Base-by-base conservation (phyloP, 2,797 vertebrate genomes). In the Pelochelys cantorii region DNA sequence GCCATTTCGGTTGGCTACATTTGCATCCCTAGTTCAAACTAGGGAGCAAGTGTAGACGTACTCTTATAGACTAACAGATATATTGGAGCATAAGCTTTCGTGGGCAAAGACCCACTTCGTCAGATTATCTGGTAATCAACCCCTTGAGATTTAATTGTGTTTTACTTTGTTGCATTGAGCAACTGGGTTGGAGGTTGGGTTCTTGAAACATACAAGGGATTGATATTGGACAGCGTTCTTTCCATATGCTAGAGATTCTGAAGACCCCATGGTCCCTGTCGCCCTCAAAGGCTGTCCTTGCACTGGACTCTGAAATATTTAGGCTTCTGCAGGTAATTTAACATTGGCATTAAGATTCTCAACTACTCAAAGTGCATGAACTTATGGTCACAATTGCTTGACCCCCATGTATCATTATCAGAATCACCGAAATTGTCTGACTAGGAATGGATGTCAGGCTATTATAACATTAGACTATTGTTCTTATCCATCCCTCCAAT, bases 161-260 rank as follows among this genome's bases (percentile, higher is more conserved):
- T 75, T 86, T 54, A 34, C 25, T 74, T 59, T 10, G 56, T 1
- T 53, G 15, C 23, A 57, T 52, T 52, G 9, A 31, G 27, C 78
- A 27, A 3, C 0, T 0, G 37, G 65, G n/a, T 6, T 87, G 48
- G 4, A 3, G 11, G 5, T 7, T 78, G 53, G 13, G 2, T 68
- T 55, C 18, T 22, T 34, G 20, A 71, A 37, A 37, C 17, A 68
- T 68, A 20, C n/a, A 22, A 9, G 12, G 22, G 34, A 71, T 5
- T 34, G 25, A 31, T 11, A 9, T 11, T 29, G 59, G 60, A 74
- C 14, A 77, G 53, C 14, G n/a, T 8, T 68, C 11, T 75, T 83
- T 29, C 7, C 5, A 5, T 15, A 15, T 0, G 0, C 37, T 85
- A 23, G 25, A 34, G 71, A 8, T 6, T 53, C 10, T 15, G 68